Conservation (phyloP, 2,797 vertebrate genomes). For the Halcyon chelicuti region DNA sequence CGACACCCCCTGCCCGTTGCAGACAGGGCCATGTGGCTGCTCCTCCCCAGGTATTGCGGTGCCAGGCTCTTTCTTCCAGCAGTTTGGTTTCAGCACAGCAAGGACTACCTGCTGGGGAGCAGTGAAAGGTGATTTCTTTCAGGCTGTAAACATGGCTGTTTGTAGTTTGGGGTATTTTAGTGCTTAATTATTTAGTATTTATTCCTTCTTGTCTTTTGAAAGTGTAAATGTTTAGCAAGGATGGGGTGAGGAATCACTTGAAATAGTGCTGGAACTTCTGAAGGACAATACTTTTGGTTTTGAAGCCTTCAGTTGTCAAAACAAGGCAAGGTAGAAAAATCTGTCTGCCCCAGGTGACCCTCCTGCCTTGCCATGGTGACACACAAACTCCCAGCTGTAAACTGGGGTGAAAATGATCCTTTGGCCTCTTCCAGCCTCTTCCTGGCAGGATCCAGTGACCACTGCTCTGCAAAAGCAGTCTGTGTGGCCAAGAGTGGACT, state of each 20-base stretch:
- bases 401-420: background rate
- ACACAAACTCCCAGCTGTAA: background rate
- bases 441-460: background rate
- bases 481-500: background rate
- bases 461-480: background rate
- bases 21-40: accelerated
- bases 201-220: background rate
- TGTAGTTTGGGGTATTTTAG: background rate
- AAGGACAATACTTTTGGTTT: background rate
- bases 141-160: background rate
- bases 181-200: background rate
- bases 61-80: background rate
- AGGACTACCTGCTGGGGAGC: background rate
- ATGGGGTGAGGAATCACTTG: background rate
- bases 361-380: background rate
- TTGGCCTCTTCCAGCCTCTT: background rate
- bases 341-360: background rate
- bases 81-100: background rate
- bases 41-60: accelerated
- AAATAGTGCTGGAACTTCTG: background rate
- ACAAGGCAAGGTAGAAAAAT: background rate
- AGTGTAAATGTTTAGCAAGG: background rate
- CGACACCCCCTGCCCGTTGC: background rate
- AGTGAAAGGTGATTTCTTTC: background rate
- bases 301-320: background rate